Base-by-base conservation (phyloP, 2,797 vertebrate species). In the Glossophaga mutica region DNA sequence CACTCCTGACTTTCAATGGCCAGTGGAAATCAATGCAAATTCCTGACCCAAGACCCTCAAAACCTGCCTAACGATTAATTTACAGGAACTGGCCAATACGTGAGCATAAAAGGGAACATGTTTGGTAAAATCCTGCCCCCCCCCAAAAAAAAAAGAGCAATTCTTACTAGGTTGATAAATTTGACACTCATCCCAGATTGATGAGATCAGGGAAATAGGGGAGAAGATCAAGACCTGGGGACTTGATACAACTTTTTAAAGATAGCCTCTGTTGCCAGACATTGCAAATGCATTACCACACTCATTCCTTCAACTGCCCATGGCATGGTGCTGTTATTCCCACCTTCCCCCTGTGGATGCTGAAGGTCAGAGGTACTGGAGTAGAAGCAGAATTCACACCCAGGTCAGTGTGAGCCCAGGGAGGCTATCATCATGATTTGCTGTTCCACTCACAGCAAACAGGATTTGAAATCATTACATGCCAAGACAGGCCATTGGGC, bases 231-330 rank as follows among this genome's bases (percentile, higher is more conserved):
- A 22, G 21, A 19, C 42, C 21, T 9, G 7, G 12, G 73, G 59
- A 14, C 9, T 3, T 16, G 8, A 37, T 18, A 0, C 4, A n/a
- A 16, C 42, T 48, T 29, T 12, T 14, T 34, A 48, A 48, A 74
- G 39, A 12, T 7, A 15, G 0, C 32, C 68, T 65, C 57, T 68
- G 42, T 12, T 4, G 34, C 24, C 24, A 21, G 34, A 32, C 9
- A 11, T 62, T n/a, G 34, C 10, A 44, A 26, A 26, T n/a, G 9
- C 29, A 0, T 55, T 26, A 11, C 18, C n/a, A 1, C 15, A 0
- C 14, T 42, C 44, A 4, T 74, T 18, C 65, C 24, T 87, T 46
- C 87, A 44, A 1, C 50, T 26, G 32, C 14, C 26, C 68, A 3
- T 55, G 34, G 8, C 6, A 7, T 10, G 10, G 14, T 18, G 6